Evolutionary conservation across 2,113 vertebrate genomes (phyloP).

Genomic region (Callionymus lyra): DNA sequence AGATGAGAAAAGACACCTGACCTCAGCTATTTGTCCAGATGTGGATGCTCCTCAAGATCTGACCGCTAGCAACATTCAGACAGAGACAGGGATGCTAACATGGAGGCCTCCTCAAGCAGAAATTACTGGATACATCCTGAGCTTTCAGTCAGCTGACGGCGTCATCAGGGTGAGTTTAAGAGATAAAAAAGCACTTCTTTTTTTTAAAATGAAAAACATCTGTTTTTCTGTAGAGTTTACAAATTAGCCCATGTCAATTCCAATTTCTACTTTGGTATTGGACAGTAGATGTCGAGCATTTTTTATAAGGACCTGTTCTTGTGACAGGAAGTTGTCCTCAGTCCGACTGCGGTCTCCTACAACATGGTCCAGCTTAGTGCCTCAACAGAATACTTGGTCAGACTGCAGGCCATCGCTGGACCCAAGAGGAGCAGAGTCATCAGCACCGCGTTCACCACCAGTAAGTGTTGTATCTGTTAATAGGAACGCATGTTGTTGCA

Average conservation of each 20-base stretch:
- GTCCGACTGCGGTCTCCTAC: constrained; percentile 79
- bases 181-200: no score
- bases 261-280: not conserved
- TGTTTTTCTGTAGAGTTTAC: no score
- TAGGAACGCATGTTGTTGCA: no score
- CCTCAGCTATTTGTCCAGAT: constrained; percentile 54
- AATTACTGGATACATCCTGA: constrained; percentile 84
- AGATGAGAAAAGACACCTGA: not conserved
- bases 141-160: constrained; percentile 80
- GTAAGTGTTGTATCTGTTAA: constrained; percentile 60
- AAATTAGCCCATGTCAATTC: no score
- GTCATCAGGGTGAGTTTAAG: constrained; percentile 69
- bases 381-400: constrained; percentile 78
- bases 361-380: constrained; percentile 78
- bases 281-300: not conserved
- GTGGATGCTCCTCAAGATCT: constrained; percentile 85
- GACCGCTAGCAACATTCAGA: constrained; percentile 78
- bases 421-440: constrained; percentile 76
- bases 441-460: constrained; percentile 78
- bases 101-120: constrained; percentile 83
- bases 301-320: not conserved
- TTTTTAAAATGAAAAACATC: no score
- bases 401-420: constrained; percentile 77
- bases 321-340: constrained; percentile 78
- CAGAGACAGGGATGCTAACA: constrained; percentile 77